phyloP scores from a whole-genome alignment of 1,140 invertebrate species.

The Octopus sinensis region DNA sequence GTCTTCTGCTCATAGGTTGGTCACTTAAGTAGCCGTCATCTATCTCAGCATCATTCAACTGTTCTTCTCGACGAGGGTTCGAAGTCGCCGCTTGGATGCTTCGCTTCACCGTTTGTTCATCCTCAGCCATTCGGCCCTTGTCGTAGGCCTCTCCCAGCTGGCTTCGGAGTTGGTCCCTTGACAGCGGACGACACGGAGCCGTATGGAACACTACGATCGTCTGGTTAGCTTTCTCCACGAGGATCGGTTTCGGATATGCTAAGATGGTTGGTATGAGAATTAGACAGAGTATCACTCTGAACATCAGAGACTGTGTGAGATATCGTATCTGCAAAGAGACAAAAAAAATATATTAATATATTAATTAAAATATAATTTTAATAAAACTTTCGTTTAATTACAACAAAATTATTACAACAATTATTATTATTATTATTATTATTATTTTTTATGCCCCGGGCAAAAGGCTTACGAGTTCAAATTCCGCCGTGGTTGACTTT shows the following conservation, averaged over 20 bases:
- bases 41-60: constrained; percentile 15
- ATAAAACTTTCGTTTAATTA: no score
- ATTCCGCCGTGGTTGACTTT: no score
- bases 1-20: not conserved
- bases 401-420: no score
- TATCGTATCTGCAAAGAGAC: no score
- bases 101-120: constrained; percentile 27
- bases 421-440: no score
- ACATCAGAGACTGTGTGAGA: no score
- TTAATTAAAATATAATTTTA: no score
- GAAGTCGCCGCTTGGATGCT: constrained; percentile 20
- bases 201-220: constrained; percentile 29
- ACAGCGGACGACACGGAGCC: constrained; percentile 30
- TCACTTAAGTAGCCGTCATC: constrained; percentile 12
- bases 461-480: no score
- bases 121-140: constrained; percentile 29
- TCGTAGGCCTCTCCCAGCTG: constrained; percentile 31
- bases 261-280: not conserved
- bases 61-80: constrained; percentile 14
- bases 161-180: constrained; percentile 28
- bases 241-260: not conserved
- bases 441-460: no score
- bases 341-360: no score
- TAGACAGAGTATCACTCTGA: not conserved
- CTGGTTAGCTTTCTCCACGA: constrained; percentile 17